A percentile compares a stretch with the other conserved stretches of the same genome.
phyloP scores from a whole-genome alignment of 2,888 invertebrate genomes.

The Oscheius onirici region DNA sequence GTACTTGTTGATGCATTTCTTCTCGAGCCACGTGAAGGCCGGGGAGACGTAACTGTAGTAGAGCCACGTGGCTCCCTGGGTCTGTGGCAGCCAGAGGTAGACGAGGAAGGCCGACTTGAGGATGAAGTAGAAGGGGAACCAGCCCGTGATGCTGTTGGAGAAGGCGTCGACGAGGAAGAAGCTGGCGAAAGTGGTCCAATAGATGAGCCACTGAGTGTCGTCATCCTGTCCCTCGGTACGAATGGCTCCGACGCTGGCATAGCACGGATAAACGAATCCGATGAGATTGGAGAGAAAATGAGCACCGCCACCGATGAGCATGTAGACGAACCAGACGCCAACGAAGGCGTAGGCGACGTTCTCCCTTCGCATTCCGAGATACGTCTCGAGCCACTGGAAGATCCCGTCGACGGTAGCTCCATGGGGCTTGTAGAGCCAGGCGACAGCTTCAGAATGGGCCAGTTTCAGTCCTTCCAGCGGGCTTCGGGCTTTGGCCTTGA shows the following conservation, averaged over 20 bases:
- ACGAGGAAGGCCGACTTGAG: conserved; percentile 73
- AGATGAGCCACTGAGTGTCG: conserved; percentile 86
- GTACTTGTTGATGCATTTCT: neutral
- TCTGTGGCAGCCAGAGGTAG: conserved; percentile 74
- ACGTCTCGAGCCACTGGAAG: conserved; percentile 39
- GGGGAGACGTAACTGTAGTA: conserved; percentile 73
- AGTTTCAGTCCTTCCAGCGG: neutral
- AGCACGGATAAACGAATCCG: conserved; percentile 94
- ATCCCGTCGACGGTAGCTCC: conserved; percentile 39
- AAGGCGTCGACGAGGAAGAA: conserved; percentile 92
- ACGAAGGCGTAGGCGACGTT: conserved; percentile 69
- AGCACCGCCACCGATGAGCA: conserved; percentile 92
- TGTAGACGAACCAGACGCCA: conserved; percentile 84
- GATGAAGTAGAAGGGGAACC: conserved; percentile 83
- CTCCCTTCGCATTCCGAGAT: conserved; percentile 41
- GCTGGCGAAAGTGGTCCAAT: conserved; percentile 91
- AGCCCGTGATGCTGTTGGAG: conserved; percentile 83
- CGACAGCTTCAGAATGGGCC: conserved; percentile 39
- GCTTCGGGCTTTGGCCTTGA: no score
- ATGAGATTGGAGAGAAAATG: conserved; percentile 92
- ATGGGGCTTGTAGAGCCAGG: conserved; percentile 46
- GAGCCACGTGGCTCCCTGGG: conserved; percentile 73
- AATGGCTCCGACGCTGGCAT: conserved; percentile 77
- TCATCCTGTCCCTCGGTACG: conserved; percentile 74
- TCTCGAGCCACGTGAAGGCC: conserved; percentile 67